These are phyloP conservation scores for Drosophila cracens DNA, from an alignment of 2,888 invertebrate genomes.

Conservation along the genomic window DNA sequence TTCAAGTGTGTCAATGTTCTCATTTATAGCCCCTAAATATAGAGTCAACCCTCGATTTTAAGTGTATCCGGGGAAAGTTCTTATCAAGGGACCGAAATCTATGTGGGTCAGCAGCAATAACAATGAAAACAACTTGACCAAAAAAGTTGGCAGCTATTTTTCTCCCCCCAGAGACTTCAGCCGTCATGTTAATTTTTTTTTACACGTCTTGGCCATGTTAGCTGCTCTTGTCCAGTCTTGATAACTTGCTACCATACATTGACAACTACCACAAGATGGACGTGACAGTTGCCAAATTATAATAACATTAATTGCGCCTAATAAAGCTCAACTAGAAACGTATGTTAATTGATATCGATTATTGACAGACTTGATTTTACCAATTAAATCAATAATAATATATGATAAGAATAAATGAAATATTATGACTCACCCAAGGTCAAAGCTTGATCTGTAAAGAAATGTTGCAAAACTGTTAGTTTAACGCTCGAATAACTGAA, in stretches of 20 bases:
- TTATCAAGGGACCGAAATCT: constrained; percentile 56
- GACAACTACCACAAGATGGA: constrained; percentile 40
- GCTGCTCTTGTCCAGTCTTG: neutral
- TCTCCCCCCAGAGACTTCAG: constrained; percentile 5
- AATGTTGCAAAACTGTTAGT: neutral
- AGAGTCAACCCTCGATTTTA: constrained; percentile 14
- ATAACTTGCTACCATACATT: constrained; percentile 67
- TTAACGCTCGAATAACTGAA: neutral
- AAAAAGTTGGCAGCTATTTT: constrained; percentile 16
- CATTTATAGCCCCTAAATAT: constrained; percentile 34
- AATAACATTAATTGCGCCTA: constrained; percentile 50
- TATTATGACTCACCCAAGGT: constrained; percentile 15
- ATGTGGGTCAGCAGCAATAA: constrained; percentile 54
- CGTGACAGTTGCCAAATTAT: constrained; percentile 59
- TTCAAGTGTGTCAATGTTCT: constrained; percentile 60
- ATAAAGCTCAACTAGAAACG: constrained; percentile 33
- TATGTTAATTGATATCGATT: constrained; percentile 12
- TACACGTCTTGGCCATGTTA: constrained; percentile 35
- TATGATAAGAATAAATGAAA: neutral
- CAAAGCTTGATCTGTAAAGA: constrained; percentile 13
- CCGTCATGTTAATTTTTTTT: constrained; percentile 35
- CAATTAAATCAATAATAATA: neutral
- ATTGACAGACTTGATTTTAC: constrained; percentile 3
- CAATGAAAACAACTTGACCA: constrained; percentile 41
- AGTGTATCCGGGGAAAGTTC: constrained; percentile 17